Evolutionary conservation across 2,797 vertebrate genomes (phyloP).

Genomic region (Pipistrellus nathusii): DNA sequence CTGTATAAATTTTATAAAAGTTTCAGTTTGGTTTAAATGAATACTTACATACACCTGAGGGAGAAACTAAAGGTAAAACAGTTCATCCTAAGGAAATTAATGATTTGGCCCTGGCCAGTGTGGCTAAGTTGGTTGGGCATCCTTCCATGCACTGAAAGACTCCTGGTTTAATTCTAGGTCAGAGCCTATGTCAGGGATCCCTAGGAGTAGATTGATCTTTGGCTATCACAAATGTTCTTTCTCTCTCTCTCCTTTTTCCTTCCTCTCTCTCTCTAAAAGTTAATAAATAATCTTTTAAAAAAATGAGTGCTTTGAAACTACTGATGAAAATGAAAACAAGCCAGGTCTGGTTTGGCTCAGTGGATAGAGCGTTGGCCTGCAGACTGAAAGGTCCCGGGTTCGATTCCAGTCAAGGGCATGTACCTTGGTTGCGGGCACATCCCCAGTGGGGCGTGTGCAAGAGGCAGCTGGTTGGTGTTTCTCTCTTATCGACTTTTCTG

Average conservation of each 20-base stretch:
- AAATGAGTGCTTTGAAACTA: not conserved
- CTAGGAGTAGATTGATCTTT: not conserved
- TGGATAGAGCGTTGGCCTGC: no score
- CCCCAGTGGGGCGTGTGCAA: no score
- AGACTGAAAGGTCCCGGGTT: no score
- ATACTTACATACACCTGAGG: not conserved
- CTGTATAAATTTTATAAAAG: not conserved
- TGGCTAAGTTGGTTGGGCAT: not conserved
- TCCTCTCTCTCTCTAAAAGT: not conserved
- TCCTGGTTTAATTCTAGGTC: not conserved
- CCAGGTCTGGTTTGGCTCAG: no score
- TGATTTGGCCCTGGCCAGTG: not conserved
- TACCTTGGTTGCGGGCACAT: no score
- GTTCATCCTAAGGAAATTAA: not conserved
- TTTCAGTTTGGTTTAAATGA: not conserved
- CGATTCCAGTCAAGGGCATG: no score
- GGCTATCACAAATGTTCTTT: not conserved
- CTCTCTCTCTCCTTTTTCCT: not conserved
- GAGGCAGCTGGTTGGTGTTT: no score
- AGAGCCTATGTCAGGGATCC: not conserved
- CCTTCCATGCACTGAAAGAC: not conserved
- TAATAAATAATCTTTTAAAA: no score
- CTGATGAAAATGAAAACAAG: not conserved
- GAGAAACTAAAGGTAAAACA: constrained; percentile 4
- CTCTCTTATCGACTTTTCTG: no score